Evolutionary conservation across 2,113 vertebrate species (phyloP), one percentile per base, ranked within the genome.

Genomic region (Callocephalon fimbriatum): DNA sequence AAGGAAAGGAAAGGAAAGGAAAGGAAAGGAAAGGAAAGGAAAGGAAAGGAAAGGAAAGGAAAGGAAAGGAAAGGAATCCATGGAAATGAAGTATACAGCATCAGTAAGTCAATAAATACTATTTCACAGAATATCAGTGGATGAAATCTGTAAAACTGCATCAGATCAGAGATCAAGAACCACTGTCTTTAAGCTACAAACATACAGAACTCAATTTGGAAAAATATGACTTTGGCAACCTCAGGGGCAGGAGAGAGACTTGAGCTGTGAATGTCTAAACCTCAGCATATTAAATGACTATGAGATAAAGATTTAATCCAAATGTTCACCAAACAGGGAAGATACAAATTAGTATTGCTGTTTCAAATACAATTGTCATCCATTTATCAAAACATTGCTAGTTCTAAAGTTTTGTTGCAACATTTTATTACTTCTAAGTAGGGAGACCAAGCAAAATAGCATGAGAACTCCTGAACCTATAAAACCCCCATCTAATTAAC

Each of bases 401-500:
- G 11, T 61, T 90, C 66, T 40, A 54, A 94, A 83, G 63, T 72
- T 94, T 32, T 59, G 23, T 59, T 89, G 48, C 17, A 48, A 66
- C 27, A 54, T 31, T 87, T 78, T 82, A 82, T 82, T 93, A 76
- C 53, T 76, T 72, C 65, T 53, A 70, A 90, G 63, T n/a, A 73
- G 21, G 8, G 15, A 88, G 11, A 82, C 48, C 12, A 91, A 73
- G 31, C 47, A 95, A 91, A 93, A 93, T 53, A 94, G 37, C 63
- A 89, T 58, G 78, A 80, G 50, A 90, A 53, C 20, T 80, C 53
- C 85, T 44, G 67, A 94, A 83, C 38, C 35, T 78, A 73, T 51
- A 66, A 87, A 84, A 76, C 1, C 3, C 23, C 2, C 59, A 78
- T 77, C 81, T 96, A 95, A 97, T 95, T 95, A 96, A 92, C 75